Percentiles rank a stretch among this genome's conserved stretches.
Conservation (phyloP, 2,888 invertebrate species). For the Sminthurinus aureus region DNA sequence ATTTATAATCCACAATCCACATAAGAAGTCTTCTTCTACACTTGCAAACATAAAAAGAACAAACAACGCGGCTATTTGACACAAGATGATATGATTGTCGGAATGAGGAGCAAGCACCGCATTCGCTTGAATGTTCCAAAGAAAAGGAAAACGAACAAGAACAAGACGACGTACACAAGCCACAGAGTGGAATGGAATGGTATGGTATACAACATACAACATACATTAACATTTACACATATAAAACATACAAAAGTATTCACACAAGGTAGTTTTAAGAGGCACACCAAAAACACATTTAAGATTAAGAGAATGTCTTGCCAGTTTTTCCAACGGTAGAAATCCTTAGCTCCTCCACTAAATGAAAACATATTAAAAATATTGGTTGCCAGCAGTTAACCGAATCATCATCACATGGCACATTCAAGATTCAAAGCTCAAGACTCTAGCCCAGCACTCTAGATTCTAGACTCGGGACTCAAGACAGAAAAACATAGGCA, state of each 20-base stretch:
- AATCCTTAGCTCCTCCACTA: constrained; percentile 1
- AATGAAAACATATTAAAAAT: constrained; percentile 17
- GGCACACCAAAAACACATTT: constrained; percentile 25
- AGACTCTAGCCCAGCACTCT: not conserved
- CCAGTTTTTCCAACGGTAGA: constrained; percentile 29
- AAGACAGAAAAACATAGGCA: not conserved
- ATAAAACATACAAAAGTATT: too few relatives aligned
- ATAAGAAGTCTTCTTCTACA: too few relatives aligned
- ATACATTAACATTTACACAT: too few relatives aligned
- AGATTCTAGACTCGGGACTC: too few relatives aligned
- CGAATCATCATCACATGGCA: constrained; percentile 5
- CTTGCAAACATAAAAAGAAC: not conserved
- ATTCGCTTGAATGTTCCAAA: not conserved
- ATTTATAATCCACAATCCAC: too few relatives aligned
- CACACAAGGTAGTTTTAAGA: constrained; percentile 5
- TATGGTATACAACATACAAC: too few relatives aligned
- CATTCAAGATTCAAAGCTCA: not conserved
- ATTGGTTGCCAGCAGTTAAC: constrained; percentile 26
- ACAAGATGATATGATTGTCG: constrained; percentile 21
- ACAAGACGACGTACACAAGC: not conserved
- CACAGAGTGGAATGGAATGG: too few relatives aligned
- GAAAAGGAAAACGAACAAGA: not conserved
- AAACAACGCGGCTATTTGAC: constrained; percentile 22
- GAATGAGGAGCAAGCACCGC: constrained; percentile 11
- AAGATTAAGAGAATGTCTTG: constrained; percentile 31